Evolutionary conservation across 2,888 invertebrate genomes (phyloP).

Genomic region (Nephrotoma appendiculata): DNA sequence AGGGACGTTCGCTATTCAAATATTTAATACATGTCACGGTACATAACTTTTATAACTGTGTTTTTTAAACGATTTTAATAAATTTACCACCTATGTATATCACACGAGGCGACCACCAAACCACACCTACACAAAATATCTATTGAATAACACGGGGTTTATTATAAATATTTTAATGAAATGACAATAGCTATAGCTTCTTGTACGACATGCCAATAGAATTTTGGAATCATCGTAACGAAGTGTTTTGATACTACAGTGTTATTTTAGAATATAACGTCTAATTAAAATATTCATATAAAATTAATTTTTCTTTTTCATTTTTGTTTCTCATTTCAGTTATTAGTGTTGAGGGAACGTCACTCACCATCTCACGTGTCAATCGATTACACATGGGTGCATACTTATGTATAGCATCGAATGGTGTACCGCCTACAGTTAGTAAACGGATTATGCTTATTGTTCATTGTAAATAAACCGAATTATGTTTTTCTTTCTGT

Average conservation of each 20-base stretch:
- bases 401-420: conserved; percentile 67
- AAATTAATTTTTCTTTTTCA: background rate
- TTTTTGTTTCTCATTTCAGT: conserved; percentile 34
- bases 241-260: background rate
- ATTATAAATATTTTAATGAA: background rate
- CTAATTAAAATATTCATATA: background rate
- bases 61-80: background rate
- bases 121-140: background rate
- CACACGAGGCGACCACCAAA: background rate
- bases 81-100: background rate
- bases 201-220: background rate
- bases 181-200: background rate
- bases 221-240: background rate
- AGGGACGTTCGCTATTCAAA: background rate
- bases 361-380: conserved; percentile 51
- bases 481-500: background rate
- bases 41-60: background rate
- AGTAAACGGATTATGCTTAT: conserved; percentile 78
- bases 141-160: background rate
- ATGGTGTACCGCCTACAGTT: conserved; percentile 74
- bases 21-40: background rate
- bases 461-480: conserved; percentile 52
- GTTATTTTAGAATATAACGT: background rate
- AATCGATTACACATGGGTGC: conserved; percentile 67
- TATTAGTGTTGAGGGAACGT: conserved; percentile 47